Evolutionary conservation across 2,113 vertebrate genomes (phyloP).

Genomic region (Stictonetta naevosa): DNA sequence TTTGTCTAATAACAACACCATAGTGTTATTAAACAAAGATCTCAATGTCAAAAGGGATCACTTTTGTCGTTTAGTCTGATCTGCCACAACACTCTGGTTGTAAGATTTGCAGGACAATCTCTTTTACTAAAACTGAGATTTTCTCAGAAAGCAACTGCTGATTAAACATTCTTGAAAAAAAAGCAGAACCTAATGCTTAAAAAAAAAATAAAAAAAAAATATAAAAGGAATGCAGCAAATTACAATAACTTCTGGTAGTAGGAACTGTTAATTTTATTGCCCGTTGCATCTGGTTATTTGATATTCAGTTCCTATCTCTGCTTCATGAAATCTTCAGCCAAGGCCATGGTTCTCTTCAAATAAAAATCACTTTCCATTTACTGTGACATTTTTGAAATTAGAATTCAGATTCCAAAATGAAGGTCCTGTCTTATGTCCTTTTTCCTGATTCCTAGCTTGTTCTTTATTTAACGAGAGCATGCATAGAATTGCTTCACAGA

Average conservation of each 20-base stretch:
- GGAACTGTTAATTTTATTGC: neutral
- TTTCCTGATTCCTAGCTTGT: slow-evolving; percentile 21
- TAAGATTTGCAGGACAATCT: neutral
- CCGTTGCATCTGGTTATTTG: neutral
- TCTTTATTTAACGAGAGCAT: slow-evolving; percentile 9
- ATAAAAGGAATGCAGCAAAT: neutral
- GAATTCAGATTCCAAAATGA: slow-evolving; percentile 38
- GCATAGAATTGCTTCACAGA: neutral
- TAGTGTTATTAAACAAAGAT: neutral
- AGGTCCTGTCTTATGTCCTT: slow-evolving; percentile 16
- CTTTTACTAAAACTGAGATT: neutral
- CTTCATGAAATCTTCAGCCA: neutral
- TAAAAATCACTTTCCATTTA: slow-evolving; percentile 49
- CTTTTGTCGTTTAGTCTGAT: neutral
- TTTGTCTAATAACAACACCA: neutral
- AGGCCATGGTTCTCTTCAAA: slow-evolving; percentile 30
- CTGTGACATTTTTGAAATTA: slow-evolving; percentile 57
- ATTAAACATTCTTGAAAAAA: neutral
- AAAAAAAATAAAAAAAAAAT: neutral
- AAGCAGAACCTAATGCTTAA: neutral
- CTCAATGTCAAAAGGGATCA: neutral
- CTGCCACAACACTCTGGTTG: neutral
- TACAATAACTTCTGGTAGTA: neutral
- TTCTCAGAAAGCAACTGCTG: neutral
- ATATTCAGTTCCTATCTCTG: neutral